Conservation (phyloP, 1,140 invertebrate genomes). For the Cydia splendana region DNA sequence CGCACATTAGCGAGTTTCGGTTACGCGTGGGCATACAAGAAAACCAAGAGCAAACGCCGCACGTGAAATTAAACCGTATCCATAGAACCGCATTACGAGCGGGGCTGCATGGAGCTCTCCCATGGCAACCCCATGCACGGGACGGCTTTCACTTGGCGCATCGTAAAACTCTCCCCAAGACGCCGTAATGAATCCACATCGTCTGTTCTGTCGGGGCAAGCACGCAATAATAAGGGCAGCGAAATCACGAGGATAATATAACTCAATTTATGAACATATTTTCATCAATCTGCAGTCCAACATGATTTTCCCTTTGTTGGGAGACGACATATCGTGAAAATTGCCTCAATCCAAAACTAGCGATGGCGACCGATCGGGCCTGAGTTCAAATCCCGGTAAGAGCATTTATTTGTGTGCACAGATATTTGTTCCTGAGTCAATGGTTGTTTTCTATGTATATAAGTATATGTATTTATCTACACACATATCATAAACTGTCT, state of each 20-base stretch:
- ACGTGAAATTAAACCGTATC: conserved; percentile 31
- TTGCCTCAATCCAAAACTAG: neutral
- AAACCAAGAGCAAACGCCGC: neutral
- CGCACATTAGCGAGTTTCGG: neutral
- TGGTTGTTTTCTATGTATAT: no score
- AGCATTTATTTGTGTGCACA: no score
- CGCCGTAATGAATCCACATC: conserved; percentile 46
- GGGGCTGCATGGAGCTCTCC: conserved; percentile 34
- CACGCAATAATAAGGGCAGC: conserved; percentile 40
- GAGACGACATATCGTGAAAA: neutral
- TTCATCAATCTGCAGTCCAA: conserved; percentile 25
- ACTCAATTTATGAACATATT: conserved; percentile 34
- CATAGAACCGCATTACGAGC: conserved; percentile 13
- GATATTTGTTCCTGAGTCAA: no score
- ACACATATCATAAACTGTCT: no score
- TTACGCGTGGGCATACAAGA: neutral
- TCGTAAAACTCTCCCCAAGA: conserved; percentile 48
- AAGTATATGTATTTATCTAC: no score
- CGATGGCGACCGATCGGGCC: no score
- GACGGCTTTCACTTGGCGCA: conserved; percentile 48
- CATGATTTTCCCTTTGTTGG: conserved; percentile 3
- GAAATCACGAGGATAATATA: conserved; percentile 33
- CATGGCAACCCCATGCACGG: conserved; percentile 45
- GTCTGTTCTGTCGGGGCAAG: conserved; percentile 43
- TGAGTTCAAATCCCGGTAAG: no score